phyloP scores from a whole-genome alignment of 1,140 invertebrate genomes.

The Meteorus sp. region DNA sequence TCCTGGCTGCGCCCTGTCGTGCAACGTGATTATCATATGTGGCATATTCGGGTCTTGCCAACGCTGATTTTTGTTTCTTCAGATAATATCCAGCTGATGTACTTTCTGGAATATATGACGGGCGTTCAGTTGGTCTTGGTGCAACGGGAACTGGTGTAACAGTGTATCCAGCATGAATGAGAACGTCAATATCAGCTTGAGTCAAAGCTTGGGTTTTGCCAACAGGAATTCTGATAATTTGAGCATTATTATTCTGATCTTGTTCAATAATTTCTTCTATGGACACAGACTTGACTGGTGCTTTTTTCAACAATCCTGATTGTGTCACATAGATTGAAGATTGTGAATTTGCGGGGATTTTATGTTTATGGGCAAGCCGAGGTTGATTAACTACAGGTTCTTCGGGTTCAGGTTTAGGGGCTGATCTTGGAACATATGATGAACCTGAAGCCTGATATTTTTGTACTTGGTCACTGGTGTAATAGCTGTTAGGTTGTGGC shows the following conservation, averaged over 20 bases:
- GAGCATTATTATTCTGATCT: conserved; percentile 36
- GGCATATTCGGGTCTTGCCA: conserved; percentile 44
- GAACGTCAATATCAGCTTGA: conserved; percentile 46
- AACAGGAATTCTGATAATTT: conserved; percentile 41
- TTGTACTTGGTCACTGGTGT: conserved; percentile 41
- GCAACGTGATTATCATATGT: conserved; percentile 42
- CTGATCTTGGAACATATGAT: conserved; percentile 44
- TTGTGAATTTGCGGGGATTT: conserved; percentile 39
- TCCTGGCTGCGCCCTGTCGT: conserved; percentile 41
- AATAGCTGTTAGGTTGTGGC: conserved; percentile 46
- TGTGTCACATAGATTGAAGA: conserved; percentile 49
- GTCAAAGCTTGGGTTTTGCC: conserved; percentile 45
- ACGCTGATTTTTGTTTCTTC: conserved; percentile 46
- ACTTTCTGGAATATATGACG: conserved; percentile 36
- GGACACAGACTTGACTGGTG: conserved; percentile 48
- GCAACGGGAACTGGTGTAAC: conserved; percentile 49
- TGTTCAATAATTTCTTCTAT: conserved; percentile 50
- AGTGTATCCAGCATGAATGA: conserved; percentile 52
- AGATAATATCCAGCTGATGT: conserved; percentile 42
- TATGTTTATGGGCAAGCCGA: conserved; percentile 48
- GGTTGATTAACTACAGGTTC: conserved; percentile 43
- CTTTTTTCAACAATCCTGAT: conserved; percentile 48
- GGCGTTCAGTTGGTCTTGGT: conserved; percentile 34
- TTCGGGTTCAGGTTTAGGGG: conserved; percentile 35
- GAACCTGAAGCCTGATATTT: conserved; percentile 51